Evolutionary conservation across 2,888 invertebrate species (phyloP).

Genomic region (Minunthozetes semirufus): DNA sequence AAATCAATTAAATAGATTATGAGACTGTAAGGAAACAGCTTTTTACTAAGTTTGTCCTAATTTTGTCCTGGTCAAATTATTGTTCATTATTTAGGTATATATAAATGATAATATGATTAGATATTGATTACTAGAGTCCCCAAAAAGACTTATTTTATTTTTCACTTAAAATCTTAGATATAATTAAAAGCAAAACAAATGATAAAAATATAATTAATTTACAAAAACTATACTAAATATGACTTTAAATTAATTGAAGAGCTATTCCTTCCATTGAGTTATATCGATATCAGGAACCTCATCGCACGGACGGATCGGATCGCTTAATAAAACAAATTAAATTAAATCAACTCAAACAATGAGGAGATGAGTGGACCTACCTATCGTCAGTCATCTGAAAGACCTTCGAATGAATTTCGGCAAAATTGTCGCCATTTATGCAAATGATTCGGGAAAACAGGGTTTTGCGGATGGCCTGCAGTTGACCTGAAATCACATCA

Average conservation of each 20-base stretch:
- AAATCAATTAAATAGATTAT: too few relatives aligned
- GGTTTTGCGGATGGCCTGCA: slow-evolving; percentile 40
- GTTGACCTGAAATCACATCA: slow-evolving; percentile 39
- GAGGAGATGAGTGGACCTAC: not conserved
- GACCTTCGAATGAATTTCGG: slow-evolving; percentile 39
- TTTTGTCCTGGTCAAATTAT: too few relatives aligned
- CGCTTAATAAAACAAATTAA: not conserved
- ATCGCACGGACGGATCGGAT: slow-evolving; percentile 34
- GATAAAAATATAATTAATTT: not conserved
- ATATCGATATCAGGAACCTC: slow-evolving; percentile 37
- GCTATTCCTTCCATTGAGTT: slow-evolving; percentile 36
- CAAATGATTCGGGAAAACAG: slow-evolving; percentile 42
- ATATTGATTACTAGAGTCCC: too few relatives aligned
- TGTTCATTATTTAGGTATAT: too few relatives aligned
- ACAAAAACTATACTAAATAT: not conserved
- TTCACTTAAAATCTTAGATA: too few relatives aligned
- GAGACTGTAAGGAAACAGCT: too few relatives aligned
- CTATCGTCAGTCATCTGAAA: slow-evolving; percentile 36
- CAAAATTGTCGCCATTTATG: slow-evolving; percentile 44
- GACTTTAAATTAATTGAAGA: not conserved
- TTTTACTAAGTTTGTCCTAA: too few relatives aligned
- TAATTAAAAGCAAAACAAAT: too few relatives aligned
- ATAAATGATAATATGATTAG: too few relatives aligned
- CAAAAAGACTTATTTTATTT: too few relatives aligned
- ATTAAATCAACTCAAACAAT: not conserved